Percentiles rank a stretch among this genome's conserved stretches.
These are phyloP conservation scores for Pelusios castaneus DNA, from an alignment of 2,113 vertebrate species.

Conservation along the genomic window DNA sequence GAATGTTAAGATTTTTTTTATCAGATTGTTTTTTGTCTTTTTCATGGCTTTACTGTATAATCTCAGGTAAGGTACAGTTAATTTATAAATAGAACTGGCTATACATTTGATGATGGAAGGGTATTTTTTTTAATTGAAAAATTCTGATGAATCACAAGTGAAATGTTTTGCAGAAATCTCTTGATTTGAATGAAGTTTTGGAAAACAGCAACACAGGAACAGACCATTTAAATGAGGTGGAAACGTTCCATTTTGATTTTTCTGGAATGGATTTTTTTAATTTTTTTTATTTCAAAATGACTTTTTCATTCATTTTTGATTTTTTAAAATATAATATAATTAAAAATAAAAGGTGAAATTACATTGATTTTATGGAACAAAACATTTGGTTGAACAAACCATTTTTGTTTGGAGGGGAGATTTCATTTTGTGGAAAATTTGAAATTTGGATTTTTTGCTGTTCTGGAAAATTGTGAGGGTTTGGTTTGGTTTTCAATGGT, in stretches of 20 bases:
- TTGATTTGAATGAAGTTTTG: not conserved
- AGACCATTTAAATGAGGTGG: not conserved
- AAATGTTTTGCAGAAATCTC: not conserved
- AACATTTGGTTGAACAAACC: not conserved
- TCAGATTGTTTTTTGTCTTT: not conserved
- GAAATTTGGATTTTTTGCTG: not conserved
- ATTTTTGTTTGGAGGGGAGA: no score
- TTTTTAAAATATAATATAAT: not conserved
- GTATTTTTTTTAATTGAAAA: not conserved
- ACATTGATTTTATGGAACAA: not conserved
- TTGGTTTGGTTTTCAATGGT: not conserved
- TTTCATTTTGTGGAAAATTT: not conserved
- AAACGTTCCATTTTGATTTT: not conserved
- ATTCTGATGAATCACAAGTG: not conserved
- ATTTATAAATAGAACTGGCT: not conserved
- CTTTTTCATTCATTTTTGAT: not conserved
- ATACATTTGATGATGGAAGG: not conserved
- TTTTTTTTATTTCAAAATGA: not conserved
- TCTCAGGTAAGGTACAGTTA: not conserved
- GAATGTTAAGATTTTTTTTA: not conserved
- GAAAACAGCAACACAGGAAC: not conserved
- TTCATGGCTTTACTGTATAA: not conserved
- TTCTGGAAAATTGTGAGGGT: no score
- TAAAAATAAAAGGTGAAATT: not conserved
- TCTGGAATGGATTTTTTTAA: not conserved